phyloP scores from a whole-genome alignment of 1,140 invertebrate genomes.

The Ectropis grisescens region DNA sequence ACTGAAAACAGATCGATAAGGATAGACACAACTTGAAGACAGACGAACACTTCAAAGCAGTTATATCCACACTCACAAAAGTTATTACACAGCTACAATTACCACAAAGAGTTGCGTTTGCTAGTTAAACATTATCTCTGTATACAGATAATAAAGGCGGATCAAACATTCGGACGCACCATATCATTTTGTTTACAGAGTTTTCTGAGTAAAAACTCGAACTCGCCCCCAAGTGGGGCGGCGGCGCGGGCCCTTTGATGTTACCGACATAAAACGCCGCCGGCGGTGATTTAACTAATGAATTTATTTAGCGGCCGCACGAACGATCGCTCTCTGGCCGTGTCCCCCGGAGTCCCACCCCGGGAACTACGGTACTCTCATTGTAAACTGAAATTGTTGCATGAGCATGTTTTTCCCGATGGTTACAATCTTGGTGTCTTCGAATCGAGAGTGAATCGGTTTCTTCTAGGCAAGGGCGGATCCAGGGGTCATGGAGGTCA shows the following conservation, averaged over 20 bases:
- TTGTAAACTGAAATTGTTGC: no score
- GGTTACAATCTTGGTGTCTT: no score
- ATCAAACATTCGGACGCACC: conserved; percentile 63
- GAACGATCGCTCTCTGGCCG: conserved; percentile 43
- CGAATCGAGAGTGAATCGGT: no score
- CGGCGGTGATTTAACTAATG: conserved; percentile 71
- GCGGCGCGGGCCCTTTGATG: conserved; percentile 59
- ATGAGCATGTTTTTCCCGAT: no score
- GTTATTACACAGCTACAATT: conserved; percentile 33
- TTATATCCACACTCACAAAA: conserved; percentile 14
- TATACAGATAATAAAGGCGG: conserved; percentile 64
- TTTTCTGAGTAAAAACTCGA: conserved; percentile 66
- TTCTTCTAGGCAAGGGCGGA: no score
- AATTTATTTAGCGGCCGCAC: conserved; percentile 69
- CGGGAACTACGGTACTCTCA: conserved; percentile 13
- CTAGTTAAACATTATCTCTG: conserved; percentile 50
- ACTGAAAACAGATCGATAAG: no score
- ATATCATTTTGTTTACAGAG: conserved; percentile 69
- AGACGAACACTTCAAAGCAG: conserved; percentile 12
- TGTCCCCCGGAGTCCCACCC: conserved; percentile 25
- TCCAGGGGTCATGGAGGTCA: no score
- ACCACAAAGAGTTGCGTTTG: conserved; percentile 44
- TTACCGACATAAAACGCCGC: conserved; percentile 69
- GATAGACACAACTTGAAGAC: no score
- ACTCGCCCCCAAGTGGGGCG: conserved; percentile 50